These are phyloP conservation scores for Argopecten irradians DNA, from an alignment of 1,140 invertebrate genomes.

Conservation along the genomic window DNA sequence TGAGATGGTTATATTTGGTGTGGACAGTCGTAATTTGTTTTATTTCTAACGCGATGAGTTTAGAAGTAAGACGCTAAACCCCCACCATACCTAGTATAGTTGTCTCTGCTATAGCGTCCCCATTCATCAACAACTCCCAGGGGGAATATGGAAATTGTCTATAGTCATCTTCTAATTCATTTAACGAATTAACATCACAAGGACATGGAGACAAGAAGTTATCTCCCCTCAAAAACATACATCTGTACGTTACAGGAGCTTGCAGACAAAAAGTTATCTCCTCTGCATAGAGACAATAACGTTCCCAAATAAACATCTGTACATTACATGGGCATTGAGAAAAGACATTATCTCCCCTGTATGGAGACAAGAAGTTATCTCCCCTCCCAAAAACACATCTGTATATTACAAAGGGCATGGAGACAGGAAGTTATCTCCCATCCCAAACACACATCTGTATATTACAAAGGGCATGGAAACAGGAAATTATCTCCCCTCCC, in stretches of 20 bases:
- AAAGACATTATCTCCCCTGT: too few species aligned
- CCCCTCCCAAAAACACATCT: neutral
- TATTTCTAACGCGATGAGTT: neutral
- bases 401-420: neutral
- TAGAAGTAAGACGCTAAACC: neutral
- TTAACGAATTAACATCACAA: neutral
- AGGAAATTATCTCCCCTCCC: too few species aligned
- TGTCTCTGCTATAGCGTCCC: neutral
- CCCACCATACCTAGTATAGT: neutral
- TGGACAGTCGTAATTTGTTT: too few species aligned
- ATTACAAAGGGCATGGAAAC: too few species aligned
- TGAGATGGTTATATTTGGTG: neutral
- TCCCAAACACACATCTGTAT: too few species aligned
- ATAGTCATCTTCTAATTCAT: neutral
- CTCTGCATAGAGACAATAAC: too few species aligned
- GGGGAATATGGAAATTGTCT: neutral
- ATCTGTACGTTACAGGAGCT: too few species aligned
- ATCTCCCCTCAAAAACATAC: too few species aligned
- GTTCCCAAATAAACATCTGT: too few species aligned
- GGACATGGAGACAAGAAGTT: neutral
- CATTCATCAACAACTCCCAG: neutral
- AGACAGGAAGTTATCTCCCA: neutral
- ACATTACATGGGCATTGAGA: too few species aligned
- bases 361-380: neutral
- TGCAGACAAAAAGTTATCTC: too few species aligned